Evolutionary conservation across 1,140 invertebrate genomes (phyloP).

Genomic region (Saccostrea glomerata): DNA sequence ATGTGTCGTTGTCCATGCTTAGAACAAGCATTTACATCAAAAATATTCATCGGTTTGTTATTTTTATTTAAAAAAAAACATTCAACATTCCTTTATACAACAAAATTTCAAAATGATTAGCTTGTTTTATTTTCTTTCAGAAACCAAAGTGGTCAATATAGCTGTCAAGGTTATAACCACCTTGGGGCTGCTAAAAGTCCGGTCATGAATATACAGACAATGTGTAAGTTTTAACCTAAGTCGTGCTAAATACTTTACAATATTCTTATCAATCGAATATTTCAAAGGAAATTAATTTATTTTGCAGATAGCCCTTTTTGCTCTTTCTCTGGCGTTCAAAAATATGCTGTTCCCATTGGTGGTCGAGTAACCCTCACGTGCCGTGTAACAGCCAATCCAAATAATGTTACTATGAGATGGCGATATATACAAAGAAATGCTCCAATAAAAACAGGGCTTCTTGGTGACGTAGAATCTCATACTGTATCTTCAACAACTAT

Average conservation of each 20-base stretch:
- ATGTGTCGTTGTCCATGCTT: conserved; percentile 5
- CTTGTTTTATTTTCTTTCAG: background rate
- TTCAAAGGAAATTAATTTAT: too few species aligned
- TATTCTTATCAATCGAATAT: too few species aligned
- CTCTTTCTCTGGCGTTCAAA: conserved; percentile 37
- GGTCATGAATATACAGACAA: conserved; percentile 22
- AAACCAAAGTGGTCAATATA: conserved; percentile 41
- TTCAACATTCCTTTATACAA: background rate
- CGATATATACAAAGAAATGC: conserved; percentile 48
- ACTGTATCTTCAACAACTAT: conserved; percentile 16
- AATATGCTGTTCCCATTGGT: conserved; percentile 54
- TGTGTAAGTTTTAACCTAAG: conserved; percentile 37
- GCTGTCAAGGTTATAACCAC: conserved; percentile 46
- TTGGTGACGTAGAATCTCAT: conserved; percentile 21
- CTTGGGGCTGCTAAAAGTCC: conserved; percentile 44
- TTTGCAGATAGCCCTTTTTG: conserved; percentile 58
- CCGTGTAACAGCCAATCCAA: conserved; percentile 56
- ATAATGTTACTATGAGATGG: conserved; percentile 58
- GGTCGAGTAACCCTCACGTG: conserved; percentile 50
- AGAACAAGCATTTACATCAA: background rate
- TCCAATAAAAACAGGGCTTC: conserved; percentile 27
- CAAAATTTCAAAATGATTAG: background rate
- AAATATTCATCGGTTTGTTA: conserved; percentile 23
- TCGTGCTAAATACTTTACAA: background rate
- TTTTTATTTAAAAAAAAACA: conserved; percentile 5